A percentile compares a stretch with the other conserved stretches of the same genome.
phyloP scores from a whole-genome alignment of 2,888 invertebrate species.

The Hyles lineata region DNA sequence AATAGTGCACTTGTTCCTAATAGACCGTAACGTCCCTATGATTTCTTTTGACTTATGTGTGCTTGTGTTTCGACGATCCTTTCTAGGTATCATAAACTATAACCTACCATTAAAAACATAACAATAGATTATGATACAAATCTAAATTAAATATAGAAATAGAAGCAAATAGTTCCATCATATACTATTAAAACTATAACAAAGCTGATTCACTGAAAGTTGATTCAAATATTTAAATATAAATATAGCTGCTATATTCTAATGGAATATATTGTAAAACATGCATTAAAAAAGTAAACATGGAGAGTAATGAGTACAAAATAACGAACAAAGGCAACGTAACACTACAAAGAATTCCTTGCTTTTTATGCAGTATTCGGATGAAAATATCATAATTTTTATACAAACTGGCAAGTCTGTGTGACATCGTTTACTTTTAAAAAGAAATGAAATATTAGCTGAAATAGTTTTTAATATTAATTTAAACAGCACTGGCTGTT shows the following conservation, averaged over 20 bases:
- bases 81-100: too few relatives aligned
- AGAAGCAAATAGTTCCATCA: too few relatives aligned
- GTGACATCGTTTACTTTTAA: background rate
- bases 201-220: too few relatives aligned
- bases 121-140: too few relatives aligned
- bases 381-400: background rate
- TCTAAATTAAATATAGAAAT: too few relatives aligned
- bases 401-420: background rate
- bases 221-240: background rate
- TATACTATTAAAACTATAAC: too few relatives aligned
- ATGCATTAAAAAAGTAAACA: background rate
- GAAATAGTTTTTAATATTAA: background rate
- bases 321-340: background rate
- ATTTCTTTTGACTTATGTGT: too few relatives aligned
- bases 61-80: too few relatives aligned
- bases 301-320: conserved; percentile 1
- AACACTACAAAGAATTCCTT: background rate
- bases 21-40: too few relatives aligned
- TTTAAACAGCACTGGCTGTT: background rate
- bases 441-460: background rate
- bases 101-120: too few relatives aligned
- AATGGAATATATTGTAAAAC: background rate
- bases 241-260: background rate
- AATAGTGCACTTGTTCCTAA: too few relatives aligned
- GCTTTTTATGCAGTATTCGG: conserved; percentile 1